phyloP scores from a whole-genome alignment of 2,888 invertebrate genomes.

The Clanis bilineata region DNA sequence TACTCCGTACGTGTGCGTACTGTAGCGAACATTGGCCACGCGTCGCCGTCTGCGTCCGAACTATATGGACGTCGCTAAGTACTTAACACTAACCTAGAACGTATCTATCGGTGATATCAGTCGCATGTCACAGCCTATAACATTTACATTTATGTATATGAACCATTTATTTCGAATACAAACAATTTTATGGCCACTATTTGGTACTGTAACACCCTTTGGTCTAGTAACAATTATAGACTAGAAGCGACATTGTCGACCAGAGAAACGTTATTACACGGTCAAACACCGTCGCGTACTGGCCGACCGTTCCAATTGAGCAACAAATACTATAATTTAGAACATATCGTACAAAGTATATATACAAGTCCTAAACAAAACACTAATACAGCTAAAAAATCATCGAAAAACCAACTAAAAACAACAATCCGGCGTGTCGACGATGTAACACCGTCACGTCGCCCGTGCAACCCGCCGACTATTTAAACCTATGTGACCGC shows the following conservation, averaged over 20 bases:
- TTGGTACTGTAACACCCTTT: conserved; percentile 32
- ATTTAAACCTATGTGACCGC: conserved; percentile 9
- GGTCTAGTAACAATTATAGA: conserved; percentile 16
- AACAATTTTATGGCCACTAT: conserved; percentile 19
- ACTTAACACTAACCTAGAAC: conserved; percentile 35
- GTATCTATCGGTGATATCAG: conserved; percentile 47
- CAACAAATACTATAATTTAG: conserved; percentile 4
- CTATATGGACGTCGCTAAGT: conserved; percentile 24
- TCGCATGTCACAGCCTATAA: conserved; percentile 52
- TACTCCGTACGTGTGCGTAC: background rate
- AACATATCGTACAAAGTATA: background rate
- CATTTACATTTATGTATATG: conserved; percentile 33
- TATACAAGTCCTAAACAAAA: background rate
- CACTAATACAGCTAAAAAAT: background rate
- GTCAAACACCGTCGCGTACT: background rate
- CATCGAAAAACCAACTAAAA: background rate
- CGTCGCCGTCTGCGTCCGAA: conserved; percentile 2
- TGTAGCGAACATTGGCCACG: too few relatives aligned
- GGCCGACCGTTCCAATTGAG: background rate
- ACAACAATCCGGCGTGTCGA: background rate
- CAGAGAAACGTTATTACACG: conserved; percentile 1
- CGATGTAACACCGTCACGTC: conserved; percentile 5
- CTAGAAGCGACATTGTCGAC: conserved; percentile 18
- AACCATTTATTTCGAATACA: conserved; percentile 15
- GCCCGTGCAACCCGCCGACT: background rate